Evolutionary conservation across 2,888 invertebrate genomes (phyloP).

Genomic region (Cyclophora punctaria): DNA sequence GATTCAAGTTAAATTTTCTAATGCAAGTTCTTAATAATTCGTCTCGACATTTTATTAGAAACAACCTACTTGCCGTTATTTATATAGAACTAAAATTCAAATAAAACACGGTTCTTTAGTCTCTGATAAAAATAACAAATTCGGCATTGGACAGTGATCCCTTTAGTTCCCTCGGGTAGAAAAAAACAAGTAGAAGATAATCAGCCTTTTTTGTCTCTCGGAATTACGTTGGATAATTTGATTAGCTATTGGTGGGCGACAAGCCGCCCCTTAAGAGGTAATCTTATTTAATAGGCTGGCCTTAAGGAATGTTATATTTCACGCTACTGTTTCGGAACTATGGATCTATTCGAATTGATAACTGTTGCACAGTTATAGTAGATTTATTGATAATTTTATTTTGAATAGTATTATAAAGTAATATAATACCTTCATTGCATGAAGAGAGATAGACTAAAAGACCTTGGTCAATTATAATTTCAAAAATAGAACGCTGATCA

Average conservation of each 20-base stretch:
- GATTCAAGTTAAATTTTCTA: too few species aligned
- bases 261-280: slow-evolving; percentile 56
- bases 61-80: slow-evolving; percentile 3
- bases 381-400: too few species aligned
- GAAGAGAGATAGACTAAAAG: too few species aligned
- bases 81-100: slow-evolving; percentile 15
- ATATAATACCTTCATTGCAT: too few species aligned
- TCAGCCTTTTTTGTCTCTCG: slow-evolving; percentile 64
- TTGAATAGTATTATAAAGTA: too few species aligned
- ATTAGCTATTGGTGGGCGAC: slow-evolving; percentile 63
- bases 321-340: too few species aligned
- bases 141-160: slow-evolving; percentile 46
- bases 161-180: slow-evolving; percentile 41
- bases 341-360: too few species aligned
- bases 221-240: slow-evolving; percentile 65
- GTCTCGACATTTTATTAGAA: too few species aligned
- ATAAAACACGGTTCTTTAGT: slow-evolving; percentile 19
- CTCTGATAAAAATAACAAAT: slow-evolving; percentile 27
- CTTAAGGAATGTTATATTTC: slow-evolving; percentile 11
- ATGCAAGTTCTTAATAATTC: too few species aligned
- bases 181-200: slow-evolving; percentile 57
- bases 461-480: too few species aligned
- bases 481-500: too few species aligned
- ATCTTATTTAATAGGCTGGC: slow-evolving; percentile 56
- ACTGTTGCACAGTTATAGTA: too few species aligned